phyloP scores from a whole-genome alignment of 1,140 invertebrate genomes.

The Pogonus chalceus region DNA sequence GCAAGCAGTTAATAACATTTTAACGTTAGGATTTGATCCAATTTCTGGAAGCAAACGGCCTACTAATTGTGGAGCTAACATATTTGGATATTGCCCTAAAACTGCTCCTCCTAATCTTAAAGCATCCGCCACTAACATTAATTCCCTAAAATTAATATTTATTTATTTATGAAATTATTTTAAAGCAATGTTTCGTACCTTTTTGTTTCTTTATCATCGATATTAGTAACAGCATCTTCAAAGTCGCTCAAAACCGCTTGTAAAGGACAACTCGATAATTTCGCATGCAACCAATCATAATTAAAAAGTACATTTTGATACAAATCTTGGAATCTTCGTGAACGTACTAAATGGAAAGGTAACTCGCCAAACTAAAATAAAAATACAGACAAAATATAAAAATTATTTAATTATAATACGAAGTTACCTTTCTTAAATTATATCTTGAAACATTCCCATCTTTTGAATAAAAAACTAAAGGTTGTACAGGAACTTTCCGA shows the following conservation, averaged over 20 bases:
- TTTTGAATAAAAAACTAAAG: constrained; percentile 82
- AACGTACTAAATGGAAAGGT: constrained; percentile 86
- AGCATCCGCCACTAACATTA: constrained; percentile 90
- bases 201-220: constrained; percentile 73
- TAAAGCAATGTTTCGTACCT: constrained; percentile 41
- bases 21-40: constrained; percentile 69
- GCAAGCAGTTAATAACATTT: constrained; percentile 80
- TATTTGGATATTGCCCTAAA: constrained; percentile 82
- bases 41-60: constrained; percentile 90
- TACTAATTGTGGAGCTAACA: constrained; percentile 90
- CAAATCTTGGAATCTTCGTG: constrained; percentile 83
- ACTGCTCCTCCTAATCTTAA: constrained; percentile 85
- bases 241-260: constrained; percentile 92
- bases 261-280: constrained; percentile 87
- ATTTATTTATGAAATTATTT: not conserved
- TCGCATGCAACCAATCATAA: constrained; percentile 95
- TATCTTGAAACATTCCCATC: constrained; percentile 79
- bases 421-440: constrained; percentile 70
- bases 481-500: constrained; percentile 91
- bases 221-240: constrained; percentile 82
- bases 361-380: constrained; percentile 78
- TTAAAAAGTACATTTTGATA: constrained; percentile 93
- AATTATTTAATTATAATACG: too few relatives aligned
- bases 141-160: constrained; percentile 50
- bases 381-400: too few relatives aligned